Conservation (phyloP, 35 echinoderm and acorn worm genomes). For the Chiridota heheva region DNA sequence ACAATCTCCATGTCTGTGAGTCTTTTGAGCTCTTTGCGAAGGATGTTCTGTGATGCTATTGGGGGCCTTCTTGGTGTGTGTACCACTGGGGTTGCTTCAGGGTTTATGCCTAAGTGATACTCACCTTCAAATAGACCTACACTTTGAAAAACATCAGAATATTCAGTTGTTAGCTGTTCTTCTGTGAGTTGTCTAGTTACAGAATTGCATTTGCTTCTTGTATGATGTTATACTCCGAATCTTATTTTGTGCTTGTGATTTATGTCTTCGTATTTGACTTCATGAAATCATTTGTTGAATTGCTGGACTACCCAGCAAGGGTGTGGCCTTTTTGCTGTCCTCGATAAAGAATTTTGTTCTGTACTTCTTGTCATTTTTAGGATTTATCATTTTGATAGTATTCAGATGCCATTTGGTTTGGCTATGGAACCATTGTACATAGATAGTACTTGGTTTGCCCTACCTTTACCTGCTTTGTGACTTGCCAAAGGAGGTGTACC, state of each 20-base stretch:
- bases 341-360: slow-evolving; percentile 37
- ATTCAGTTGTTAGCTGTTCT: slow-evolving; percentile 39
- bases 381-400: slow-evolving; percentile 36
- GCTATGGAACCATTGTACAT: slow-evolving; percentile 44
- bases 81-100: slow-evolving; percentile 41
- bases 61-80: slow-evolving; percentile 57
- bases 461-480: too few relatives aligned
- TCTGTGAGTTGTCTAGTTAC: not conserved
- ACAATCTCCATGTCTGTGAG: slow-evolving; percentile 39
- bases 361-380: too few relatives aligned
- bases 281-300: slow-evolving; percentile 60
- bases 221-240: slow-evolving; percentile 12
- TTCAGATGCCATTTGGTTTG: slow-evolving; percentile 14
- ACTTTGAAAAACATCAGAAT: slow-evolving; percentile 70
- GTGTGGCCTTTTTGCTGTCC: slow-evolving; percentile 8
- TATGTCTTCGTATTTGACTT: too few relatives aligned
- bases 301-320: slow-evolving; percentile 33
- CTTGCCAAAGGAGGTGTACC: too few relatives aligned
- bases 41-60: slow-evolving; percentile 35
- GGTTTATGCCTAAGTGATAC: slow-evolving; percentile 46
- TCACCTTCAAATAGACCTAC: slow-evolving; percentile 53
- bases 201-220: not conserved
- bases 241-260: slow-evolving; percentile 7
- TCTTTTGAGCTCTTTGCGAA: slow-evolving; percentile 48
- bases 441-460: slow-evolving; percentile 24